Conservation (phyloP, 2,113 vertebrate species). For the Lampris incognitus region DNA sequence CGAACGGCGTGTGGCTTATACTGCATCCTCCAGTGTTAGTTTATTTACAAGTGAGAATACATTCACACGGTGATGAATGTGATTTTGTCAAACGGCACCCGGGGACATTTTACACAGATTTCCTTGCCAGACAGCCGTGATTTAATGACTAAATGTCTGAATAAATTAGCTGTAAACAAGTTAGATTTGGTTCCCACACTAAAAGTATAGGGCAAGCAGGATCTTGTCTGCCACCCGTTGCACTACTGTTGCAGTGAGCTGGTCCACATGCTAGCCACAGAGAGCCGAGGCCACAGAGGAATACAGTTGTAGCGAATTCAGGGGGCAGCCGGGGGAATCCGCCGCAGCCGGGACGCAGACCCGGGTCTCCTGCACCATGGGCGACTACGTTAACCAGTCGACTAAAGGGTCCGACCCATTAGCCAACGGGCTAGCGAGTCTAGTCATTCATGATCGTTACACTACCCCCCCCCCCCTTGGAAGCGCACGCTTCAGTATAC, state of each 20-base stretch:
- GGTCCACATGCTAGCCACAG: too few species aligned
- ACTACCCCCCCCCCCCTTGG: too few species aligned
- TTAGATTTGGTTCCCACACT: conserved; percentile 55
- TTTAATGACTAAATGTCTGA: conserved; percentile 80
- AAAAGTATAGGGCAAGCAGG: conserved; percentile 80
- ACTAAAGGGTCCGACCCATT: too few species aligned
- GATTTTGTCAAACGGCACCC: conserved; percentile 76
- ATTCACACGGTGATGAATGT: conserved; percentile 78
- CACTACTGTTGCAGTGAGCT: conserved; percentile 81
- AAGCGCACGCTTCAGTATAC: too few species aligned
- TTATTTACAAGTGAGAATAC: background rate
- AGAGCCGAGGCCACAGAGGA: background rate
- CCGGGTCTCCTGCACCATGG: too few species aligned
- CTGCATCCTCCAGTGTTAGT: background rate
- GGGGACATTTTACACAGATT: conserved; percentile 46
- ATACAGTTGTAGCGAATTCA: conserved; percentile 76
- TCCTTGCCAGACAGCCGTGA: conserved; percentile 66
- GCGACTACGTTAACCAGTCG: too few species aligned
- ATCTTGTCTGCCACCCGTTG: conserved; percentile 85
- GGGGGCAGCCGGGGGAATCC: too few species aligned
- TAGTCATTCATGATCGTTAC: too few species aligned
- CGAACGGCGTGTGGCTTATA: background rate
- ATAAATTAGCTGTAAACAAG: conserved; percentile 61
- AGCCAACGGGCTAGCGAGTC: too few species aligned
- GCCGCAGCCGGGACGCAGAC: too few species aligned